phyloP scores from a whole-genome alignment of 92 coral and sea anemone species.

The Siderastrea radians region DNA sequence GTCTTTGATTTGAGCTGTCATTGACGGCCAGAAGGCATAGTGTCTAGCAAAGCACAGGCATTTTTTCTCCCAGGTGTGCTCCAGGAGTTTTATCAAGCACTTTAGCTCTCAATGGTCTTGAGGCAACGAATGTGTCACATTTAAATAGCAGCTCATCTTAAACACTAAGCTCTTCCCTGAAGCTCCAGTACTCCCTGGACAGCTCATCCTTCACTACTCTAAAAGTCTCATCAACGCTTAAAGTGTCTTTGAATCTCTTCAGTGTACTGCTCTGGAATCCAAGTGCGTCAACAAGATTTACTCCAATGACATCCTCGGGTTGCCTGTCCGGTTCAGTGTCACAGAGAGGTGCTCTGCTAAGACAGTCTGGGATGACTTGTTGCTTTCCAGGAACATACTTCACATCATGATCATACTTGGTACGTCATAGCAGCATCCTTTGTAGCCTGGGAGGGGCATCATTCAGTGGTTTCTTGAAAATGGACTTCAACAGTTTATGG shows the following conservation, averaged over 20 bases:
- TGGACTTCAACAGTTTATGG: too few species aligned
- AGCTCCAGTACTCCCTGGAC: slow-evolving; percentile 70
- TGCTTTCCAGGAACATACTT: slow-evolving; percentile 58
- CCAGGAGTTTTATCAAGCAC: slow-evolving; percentile 48
- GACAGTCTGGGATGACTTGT: too few species aligned
- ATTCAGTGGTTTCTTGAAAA: too few species aligned
- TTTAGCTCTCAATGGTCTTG: slow-evolving; percentile 50
- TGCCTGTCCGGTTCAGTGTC: slow-evolving; percentile 39
- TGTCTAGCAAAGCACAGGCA: slow-evolving; percentile 54
- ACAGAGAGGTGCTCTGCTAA: slow-evolving; percentile 45
- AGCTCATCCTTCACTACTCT: slow-evolving; percentile 66
- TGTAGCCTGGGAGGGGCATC: too few species aligned
- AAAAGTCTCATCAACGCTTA: slow-evolving; percentile 33
- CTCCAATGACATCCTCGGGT: slow-evolving; percentile 43
- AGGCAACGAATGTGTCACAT: slow-evolving; percentile 46
- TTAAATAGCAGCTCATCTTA: slow-evolving; percentile 62
- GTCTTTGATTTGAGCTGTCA: slow-evolving; percentile 68
- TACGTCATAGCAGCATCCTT: slow-evolving; percentile 56
- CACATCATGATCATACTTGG: slow-evolving; percentile 56
- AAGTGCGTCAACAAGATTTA: slow-evolving; percentile 34
- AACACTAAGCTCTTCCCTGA: slow-evolving; percentile 63
- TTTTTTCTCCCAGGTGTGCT: slow-evolving; percentile 41
- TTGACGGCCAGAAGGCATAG: slow-evolving; percentile 63
- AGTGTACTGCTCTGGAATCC: slow-evolving; percentile 32
- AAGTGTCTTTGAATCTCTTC: slow-evolving; percentile 25